Conservation (phyloP, 2,113 vertebrate genomes). For the Rhineura floridana region DNA sequence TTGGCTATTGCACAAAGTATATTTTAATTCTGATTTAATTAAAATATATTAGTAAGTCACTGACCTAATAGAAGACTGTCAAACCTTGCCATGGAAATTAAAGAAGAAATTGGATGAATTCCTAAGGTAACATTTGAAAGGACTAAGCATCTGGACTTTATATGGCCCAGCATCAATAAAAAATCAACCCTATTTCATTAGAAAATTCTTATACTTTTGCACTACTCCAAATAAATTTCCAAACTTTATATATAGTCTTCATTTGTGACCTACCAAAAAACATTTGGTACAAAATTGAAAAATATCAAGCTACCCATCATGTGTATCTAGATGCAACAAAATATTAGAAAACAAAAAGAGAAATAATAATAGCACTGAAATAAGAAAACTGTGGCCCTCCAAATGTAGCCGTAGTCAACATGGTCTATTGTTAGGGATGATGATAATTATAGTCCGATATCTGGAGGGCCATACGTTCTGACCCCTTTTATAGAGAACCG, state of each 20-base stretch:
- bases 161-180: conserved; percentile 56
- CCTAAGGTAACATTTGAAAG: conserved; percentile 58
- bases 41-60: conserved; percentile 26
- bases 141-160: conserved; percentile 56
- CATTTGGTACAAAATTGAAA: neutral
- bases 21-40: conserved; percentile 24
- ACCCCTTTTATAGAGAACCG: neutral
- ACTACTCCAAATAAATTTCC: conserved; percentile 60
- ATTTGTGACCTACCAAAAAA: conserved; percentile 33
- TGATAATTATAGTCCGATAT: neutral
- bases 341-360: fast-evolving
- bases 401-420: neutral
- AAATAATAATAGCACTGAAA: neutral
- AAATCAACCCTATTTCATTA: conserved; percentile 47
- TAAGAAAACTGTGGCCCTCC: too few relatives aligned
- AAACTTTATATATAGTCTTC: conserved; percentile 43
- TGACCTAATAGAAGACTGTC: conserved; percentile 34
- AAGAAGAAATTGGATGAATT: conserved; percentile 42
- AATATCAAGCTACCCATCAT: neutral
- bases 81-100: conserved; percentile 36
- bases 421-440: neutral
- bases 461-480: too few relatives aligned
- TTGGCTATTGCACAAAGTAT: neutral
- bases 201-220: conserved; percentile 45
- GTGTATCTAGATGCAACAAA: neutral